Evolutionary conservation across 2,888 invertebrate species (phyloP).

Genomic region (Malacosoma neustria): DNA sequence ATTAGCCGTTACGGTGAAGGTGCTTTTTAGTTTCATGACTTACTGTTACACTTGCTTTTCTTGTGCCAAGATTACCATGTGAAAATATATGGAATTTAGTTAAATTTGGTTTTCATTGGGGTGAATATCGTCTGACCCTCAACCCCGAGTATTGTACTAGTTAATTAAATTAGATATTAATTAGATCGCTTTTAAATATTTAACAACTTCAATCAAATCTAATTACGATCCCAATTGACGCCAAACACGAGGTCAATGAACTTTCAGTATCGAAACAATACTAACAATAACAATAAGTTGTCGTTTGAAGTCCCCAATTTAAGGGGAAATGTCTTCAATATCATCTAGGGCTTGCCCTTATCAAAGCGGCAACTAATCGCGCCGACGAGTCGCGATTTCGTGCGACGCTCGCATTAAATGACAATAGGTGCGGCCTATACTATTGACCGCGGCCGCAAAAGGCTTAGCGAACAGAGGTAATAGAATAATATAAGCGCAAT

Average conservation of each 20-base stretch:
- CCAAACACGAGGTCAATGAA: not conserved
- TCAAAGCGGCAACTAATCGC: constrained; percentile 12
- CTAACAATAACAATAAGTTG: not conserved
- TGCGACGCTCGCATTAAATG: constrained; percentile 63
- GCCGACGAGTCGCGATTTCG: constrained; percentile 62
- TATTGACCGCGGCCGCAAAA: constrained; percentile 67
- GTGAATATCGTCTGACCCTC: too few species aligned
- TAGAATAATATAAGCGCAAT: too few species aligned
- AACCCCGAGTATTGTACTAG: too few species aligned
- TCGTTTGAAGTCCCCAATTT: not conserved
- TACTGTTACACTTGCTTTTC: too few species aligned
- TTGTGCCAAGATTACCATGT: too few species aligned
- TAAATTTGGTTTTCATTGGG: too few species aligned
- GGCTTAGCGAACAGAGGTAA: too few species aligned
- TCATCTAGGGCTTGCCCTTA: not conserved
- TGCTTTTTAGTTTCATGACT: too few species aligned
- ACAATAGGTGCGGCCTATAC: constrained; percentile 65
- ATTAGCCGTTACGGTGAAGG: too few species aligned
- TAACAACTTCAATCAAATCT: not conserved
- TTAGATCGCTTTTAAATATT: too few species aligned
- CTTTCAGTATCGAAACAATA: not conserved
- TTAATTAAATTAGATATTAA: too few species aligned
- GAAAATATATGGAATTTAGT: too few species aligned
- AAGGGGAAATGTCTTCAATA: not conserved
- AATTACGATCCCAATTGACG: not conserved